phyloP scores from a whole-genome alignment of 2,888 invertebrate genomes.

The Andrena bicolor region DNA sequence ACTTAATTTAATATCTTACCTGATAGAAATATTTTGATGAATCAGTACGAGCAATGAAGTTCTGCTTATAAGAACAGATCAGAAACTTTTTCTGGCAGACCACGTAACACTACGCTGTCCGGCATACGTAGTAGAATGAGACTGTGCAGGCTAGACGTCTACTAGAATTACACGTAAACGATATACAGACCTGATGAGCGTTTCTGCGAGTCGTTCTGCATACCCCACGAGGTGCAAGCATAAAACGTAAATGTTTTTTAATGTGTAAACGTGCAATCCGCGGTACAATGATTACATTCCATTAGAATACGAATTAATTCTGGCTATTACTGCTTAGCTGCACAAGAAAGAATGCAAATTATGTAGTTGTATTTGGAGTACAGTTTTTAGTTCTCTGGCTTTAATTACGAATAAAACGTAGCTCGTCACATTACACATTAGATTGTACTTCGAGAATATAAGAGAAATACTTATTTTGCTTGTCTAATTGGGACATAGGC shows the following conservation, averaged over 20 bases:
- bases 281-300: neutral
- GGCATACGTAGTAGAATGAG: slow-evolving; percentile 44
- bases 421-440: neutral
- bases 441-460: neutral
- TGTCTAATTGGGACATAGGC: too few relatives aligned
- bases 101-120: slow-evolving; percentile 27
- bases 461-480: too few relatives aligned
- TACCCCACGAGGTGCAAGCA: slow-evolving; percentile 7
- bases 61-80: slow-evolving; percentile 20
- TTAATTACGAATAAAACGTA: neutral
- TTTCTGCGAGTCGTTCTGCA: slow-evolving; percentile 44
- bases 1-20: too few relatives aligned
- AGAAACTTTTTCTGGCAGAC: slow-evolving; percentile 17
- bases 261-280: neutral
- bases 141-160: slow-evolving; percentile 46
- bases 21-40: neutral
- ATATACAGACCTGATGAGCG: slow-evolving; percentile 52
- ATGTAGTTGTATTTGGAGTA: neutral
- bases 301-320: neutral
- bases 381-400: neutral
- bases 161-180: slow-evolving; percentile 60
- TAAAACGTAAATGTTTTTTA: slow-evolving; percentile 19
- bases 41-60: neutral
- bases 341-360: neutral
- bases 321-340: neutral